These are phyloP conservation scores for Psittacara wagleri DNA, from an alignment of 2,113 vertebrate species.

Conservation along the genomic window DNA sequence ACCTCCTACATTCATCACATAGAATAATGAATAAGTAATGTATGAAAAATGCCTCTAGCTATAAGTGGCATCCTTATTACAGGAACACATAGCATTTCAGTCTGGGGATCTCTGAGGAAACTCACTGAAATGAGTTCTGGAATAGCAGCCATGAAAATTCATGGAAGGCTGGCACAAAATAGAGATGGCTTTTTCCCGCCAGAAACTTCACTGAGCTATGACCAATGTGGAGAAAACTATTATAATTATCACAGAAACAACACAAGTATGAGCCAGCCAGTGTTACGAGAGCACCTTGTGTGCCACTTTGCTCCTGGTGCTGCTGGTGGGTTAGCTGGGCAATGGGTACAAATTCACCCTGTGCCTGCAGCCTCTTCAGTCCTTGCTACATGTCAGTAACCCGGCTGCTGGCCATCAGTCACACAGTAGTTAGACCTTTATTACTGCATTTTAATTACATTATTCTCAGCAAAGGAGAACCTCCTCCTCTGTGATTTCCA, in stretches of 20 bases:
- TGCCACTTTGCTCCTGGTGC: rapidly evolving
- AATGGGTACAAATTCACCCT: rapidly evolving
- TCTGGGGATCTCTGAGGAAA: background rate
- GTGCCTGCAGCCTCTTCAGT: background rate
- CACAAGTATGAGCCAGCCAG: background rate
- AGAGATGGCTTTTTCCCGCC: background rate
- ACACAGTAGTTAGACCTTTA: background rate
- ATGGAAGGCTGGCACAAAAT: background rate
- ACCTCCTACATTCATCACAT: constrained; percentile 39
- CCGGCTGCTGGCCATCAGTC: background rate
- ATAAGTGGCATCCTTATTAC: constrained; percentile 2
- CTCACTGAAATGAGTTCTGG: background rate
- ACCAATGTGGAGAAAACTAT: background rate
- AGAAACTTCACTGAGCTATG: background rate
- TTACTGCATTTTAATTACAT: background rate
- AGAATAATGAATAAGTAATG: constrained; percentile 54
- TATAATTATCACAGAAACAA: background rate
- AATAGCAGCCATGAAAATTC: constrained; percentile 13
- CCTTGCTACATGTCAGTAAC: background rate
- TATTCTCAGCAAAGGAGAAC: background rate
- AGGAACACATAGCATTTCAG: constrained; percentile 2
- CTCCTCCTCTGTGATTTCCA: background rate
- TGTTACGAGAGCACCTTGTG: background rate
- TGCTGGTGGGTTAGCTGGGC: background rate
- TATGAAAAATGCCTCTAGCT: constrained; percentile 32